Evolutionary conservation across 2,113 vertebrate species (phyloP).

Genomic region (Sinocyclocheilus grahami): DNA sequence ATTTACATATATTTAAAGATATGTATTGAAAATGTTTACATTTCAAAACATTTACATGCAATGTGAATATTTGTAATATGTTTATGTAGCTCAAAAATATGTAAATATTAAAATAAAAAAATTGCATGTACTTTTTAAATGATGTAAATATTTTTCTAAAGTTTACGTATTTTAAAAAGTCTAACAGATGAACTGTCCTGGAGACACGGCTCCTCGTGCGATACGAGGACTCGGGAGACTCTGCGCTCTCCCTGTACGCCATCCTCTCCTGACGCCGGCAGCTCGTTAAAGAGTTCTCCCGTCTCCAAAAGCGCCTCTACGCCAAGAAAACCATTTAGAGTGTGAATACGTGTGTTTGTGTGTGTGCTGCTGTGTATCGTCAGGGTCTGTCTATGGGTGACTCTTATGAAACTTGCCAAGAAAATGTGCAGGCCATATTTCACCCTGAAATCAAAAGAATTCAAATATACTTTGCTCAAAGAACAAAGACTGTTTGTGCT

Average conservation of each 20-base stretch:
- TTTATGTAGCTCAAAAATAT: too few relatives aligned
- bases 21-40: too few relatives aligned
- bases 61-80: too few relatives aligned
- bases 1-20: too few relatives aligned
- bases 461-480: neutral
- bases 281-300: slow-evolving; percentile 54
- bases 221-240: slow-evolving; percentile 46
- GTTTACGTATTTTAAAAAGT: too few relatives aligned
- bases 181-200: slow-evolving; percentile 52
- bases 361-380: neutral
- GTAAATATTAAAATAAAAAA: too few relatives aligned
- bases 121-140: too few relatives aligned
- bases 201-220: slow-evolving; percentile 36
- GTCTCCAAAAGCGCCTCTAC: slow-evolving; percentile 18
- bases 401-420: too few relatives aligned
- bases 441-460: too few relatives aligned
- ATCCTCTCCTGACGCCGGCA: slow-evolving; percentile 29
- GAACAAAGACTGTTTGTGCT: neutral
- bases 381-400: neutral
- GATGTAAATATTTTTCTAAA: too few relatives aligned
- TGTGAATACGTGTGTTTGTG: neutral
- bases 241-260: slow-evolving; percentile 31
- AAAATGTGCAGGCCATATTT: neutral
- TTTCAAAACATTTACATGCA: too few relatives aligned
- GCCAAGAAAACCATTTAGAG: slow-evolving; percentile 44